A percentile compares a stretch with the other conserved stretches of the same genome.
Evolutionary conservation across 2,797 vertebrate species (phyloP).

Genomic region (Eulemur coronatus): DNA sequence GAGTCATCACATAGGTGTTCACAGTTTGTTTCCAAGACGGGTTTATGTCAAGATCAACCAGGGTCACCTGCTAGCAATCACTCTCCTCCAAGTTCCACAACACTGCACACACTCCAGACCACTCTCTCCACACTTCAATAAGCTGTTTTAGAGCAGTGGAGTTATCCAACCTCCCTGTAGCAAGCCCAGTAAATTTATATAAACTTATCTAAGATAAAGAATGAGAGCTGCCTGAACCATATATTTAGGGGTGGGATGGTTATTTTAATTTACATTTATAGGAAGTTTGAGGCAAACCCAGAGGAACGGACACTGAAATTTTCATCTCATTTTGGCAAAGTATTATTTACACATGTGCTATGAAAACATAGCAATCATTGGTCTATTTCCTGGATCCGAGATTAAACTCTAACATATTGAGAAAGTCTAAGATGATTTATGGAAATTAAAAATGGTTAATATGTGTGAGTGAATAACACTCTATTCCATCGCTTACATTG

Average conservation of each 20-base stretch:
- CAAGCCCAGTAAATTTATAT: neutral
- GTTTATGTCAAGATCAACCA: neutral
- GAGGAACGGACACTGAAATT: neutral
- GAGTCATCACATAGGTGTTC: neutral
- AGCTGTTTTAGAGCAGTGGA: neutral
- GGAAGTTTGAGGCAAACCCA: slow-evolving; percentile 11
- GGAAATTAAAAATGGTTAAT: slow-evolving; percentile 64
- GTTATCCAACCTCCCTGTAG: neutral
- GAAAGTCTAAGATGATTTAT: slow-evolving; percentile 58
- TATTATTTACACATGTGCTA: neutral
- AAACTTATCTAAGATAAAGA: neutral
- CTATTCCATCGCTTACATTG: slow-evolving; percentile 51
- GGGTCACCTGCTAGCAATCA: neutral
- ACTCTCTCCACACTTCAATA: neutral
- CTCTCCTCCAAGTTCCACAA: neutral
- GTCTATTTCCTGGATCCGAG: slow-evolving; percentile 32
- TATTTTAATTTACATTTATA: slow-evolving; percentile 33
- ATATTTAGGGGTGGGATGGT: neutral
- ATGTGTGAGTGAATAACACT: slow-evolving; percentile 59
- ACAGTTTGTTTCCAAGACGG: neutral
- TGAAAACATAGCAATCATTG: slow-evolving; percentile 34
- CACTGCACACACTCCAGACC: neutral
- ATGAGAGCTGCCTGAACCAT: neutral
- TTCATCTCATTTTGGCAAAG: slow-evolving; percentile 14
- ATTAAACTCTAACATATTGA: slow-evolving; percentile 62